phyloP scores from a whole-genome alignment of 1,140 invertebrate genomes.

The Nilaparvata lugens region DNA sequence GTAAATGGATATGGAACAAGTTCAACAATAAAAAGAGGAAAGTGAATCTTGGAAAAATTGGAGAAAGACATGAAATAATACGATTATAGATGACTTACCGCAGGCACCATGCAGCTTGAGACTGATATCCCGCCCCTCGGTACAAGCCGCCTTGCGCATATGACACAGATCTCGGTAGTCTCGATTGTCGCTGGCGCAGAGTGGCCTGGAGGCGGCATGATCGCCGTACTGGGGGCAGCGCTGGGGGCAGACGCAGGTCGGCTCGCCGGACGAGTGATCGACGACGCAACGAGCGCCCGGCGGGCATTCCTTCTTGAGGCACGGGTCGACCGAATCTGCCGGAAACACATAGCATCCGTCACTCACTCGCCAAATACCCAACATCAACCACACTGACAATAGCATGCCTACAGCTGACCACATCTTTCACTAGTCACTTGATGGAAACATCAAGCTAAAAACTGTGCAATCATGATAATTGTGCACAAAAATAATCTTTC shows the following conservation, averaged over 20 bases:
- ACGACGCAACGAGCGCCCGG: slow-evolving; percentile 67
- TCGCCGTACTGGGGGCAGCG: slow-evolving; percentile 23
- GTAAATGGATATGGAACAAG: too few relatives aligned
- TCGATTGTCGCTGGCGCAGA: slow-evolving; percentile 62
- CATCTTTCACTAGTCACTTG: too few relatives aligned
- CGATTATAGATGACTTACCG: slow-evolving; percentile 53
- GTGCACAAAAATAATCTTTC: too few relatives aligned
- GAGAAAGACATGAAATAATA: too few relatives aligned
- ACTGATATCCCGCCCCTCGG: slow-evolving; percentile 61
- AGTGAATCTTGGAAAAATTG: too few relatives aligned
- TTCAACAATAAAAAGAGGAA: too few relatives aligned
- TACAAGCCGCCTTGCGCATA: slow-evolving; percentile 66
- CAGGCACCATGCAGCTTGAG: slow-evolving; percentile 82
- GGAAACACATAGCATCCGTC: slow-evolving; percentile 19
- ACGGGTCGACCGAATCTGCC: slow-evolving; percentile 54
- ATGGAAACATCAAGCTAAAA: too few relatives aligned
- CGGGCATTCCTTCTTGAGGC: slow-evolving; percentile 57
- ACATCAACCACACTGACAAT: neutral
- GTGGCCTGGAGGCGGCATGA: slow-evolving; percentile 36
- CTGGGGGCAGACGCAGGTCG: slow-evolving; percentile 19
- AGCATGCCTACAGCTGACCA: too few relatives aligned
- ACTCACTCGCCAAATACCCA: neutral
- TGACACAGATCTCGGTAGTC: slow-evolving; percentile 76
- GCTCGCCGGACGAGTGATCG: slow-evolving; percentile 1
- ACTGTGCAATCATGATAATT: too few relatives aligned